phyloP scores from a whole-genome alignment of 2,888 invertebrate genomes.

The Apocheima hispidaria region DNA sequence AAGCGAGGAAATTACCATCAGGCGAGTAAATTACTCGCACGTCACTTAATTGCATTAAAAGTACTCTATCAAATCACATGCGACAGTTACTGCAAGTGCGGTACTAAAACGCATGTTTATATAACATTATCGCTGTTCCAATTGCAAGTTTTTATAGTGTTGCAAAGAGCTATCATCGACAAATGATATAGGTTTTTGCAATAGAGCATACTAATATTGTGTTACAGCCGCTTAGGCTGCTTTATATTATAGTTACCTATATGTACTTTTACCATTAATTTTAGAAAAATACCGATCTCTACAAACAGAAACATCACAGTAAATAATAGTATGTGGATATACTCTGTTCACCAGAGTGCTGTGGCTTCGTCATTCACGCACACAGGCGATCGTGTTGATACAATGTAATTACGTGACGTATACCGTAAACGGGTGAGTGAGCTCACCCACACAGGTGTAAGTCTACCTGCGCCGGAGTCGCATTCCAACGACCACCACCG shows the following conservation, averaged over 20 bases:
- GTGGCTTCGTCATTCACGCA: slow-evolving; percentile 48
- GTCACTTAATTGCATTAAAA: too few relatives aligned
- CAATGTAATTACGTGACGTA: slow-evolving; percentile 67
- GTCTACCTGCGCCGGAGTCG: slow-evolving; percentile 82
- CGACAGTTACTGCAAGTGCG: not conserved
- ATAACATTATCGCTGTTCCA: not conserved
- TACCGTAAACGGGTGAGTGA: slow-evolving; percentile 48
- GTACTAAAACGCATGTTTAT: not conserved
- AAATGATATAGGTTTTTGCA: not conserved
- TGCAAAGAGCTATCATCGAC: not conserved
- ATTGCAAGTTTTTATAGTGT: not conserved
- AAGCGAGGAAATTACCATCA: too few relatives aligned
- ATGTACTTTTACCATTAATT: not conserved
- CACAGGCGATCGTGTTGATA: slow-evolving; percentile 55
- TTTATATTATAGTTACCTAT: not conserved
- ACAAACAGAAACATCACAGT: not conserved
- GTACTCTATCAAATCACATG: not conserved
- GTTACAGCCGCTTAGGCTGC: too few relatives aligned
- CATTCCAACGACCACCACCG: slow-evolving; percentile 81
- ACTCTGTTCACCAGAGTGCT: slow-evolving; percentile 42
- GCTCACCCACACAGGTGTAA: slow-evolving; percentile 53
- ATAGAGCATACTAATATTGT: not conserved
- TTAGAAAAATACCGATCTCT: not conserved
- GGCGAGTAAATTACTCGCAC: too few relatives aligned
- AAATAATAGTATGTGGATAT: not conserved